These are phyloP conservation scores for Oncorhynchus gorbuscha DNA, from an alignment of 2,113 vertebrate species.

Conservation along the genomic window DNA sequence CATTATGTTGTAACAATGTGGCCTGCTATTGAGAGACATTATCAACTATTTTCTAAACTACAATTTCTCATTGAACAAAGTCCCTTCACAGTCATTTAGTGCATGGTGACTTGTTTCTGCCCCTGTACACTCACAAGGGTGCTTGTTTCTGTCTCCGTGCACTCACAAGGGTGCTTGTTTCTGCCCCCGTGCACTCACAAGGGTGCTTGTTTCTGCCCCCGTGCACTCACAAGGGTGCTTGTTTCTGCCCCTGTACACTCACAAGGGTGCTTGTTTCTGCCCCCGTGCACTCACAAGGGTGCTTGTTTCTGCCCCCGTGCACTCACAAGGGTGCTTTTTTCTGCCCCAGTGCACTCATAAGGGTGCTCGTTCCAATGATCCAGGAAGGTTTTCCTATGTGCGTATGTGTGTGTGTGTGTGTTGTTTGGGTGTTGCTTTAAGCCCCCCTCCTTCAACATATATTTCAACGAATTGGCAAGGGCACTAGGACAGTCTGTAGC, in stretches of 20 bases:
- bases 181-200: slow-evolving; percentile 23
- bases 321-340: slow-evolving; percentile 39
- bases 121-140: slow-evolving; percentile 41
- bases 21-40: too few relatives aligned
- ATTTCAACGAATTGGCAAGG: too few relatives aligned
- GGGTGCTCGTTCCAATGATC: slow-evolving; percentile 29
- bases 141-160: slow-evolving; percentile 56
- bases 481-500: too few relatives aligned
- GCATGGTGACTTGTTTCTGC: slow-evolving; percentile 55
- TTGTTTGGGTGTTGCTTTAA: too few relatives aligned
- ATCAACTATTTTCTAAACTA: too few relatives aligned
- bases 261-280: slow-evolving; percentile 40
- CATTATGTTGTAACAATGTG: too few relatives aligned
- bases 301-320: slow-evolving; percentile 23
- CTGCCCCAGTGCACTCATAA: slow-evolving; percentile 47
- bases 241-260: slow-evolving; percentile 56
- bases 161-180: slow-evolving; percentile 52
- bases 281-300: slow-evolving; percentile 23
- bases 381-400: slow-evolving; percentile 72
- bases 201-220: slow-evolving; percentile 21
- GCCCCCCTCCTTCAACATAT: too few relatives aligned
- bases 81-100: slow-evolving; percentile 67
- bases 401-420: too few relatives aligned
- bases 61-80: slow-evolving; percentile 58
- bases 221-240: slow-evolving; percentile 47